phyloP scores from a whole-genome alignment of 2,888 invertebrate species.

The Notocelia uddmanniana region DNA sequence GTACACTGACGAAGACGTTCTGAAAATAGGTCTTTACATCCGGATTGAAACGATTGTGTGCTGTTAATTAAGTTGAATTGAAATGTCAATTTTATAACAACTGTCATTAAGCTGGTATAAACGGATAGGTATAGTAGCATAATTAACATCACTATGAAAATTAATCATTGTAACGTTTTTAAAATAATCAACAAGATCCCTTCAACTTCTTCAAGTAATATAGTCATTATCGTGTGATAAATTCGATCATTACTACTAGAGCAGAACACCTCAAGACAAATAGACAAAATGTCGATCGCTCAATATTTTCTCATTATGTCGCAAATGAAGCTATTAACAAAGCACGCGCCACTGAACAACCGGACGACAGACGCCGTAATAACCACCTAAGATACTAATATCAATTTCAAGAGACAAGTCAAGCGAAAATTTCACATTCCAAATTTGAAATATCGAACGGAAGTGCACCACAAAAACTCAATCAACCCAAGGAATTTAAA shows the following conservation, averaged over 20 bases:
- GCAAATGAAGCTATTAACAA: constrained; percentile 83
- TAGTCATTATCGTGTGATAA: constrained; percentile 44
- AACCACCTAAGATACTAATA: constrained; percentile 81
- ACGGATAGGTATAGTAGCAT: no score
- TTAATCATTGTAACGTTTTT: neutral
- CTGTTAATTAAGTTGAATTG: no score
- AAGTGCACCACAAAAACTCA: constrained; percentile 80
- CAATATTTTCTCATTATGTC: constrained; percentile 66
- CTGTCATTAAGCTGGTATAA: no score
- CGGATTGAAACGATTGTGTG: no score
- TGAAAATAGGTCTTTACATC: no score
- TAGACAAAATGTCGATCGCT: constrained; percentile 52
- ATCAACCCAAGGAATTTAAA: constrained; percentile 75
- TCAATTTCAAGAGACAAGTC: constrained; percentile 80
- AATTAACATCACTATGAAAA: neutral
- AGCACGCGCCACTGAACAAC: constrained; percentile 78
- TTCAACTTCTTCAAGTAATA: neutral
- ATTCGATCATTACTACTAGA: constrained; percentile 58
- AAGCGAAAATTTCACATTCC: constrained; percentile 68
- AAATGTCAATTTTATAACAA: no score
- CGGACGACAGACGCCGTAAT: constrained; percentile 84
- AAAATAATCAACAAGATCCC: neutral
- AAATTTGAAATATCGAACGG: constrained; percentile 71
- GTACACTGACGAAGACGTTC: neutral
- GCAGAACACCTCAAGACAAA: constrained; percentile 67